These are phyloP conservation scores for Vultur gryphus DNA, from an alignment of 2,797 vertebrate genomes.

Conservation along the genomic window DNA sequence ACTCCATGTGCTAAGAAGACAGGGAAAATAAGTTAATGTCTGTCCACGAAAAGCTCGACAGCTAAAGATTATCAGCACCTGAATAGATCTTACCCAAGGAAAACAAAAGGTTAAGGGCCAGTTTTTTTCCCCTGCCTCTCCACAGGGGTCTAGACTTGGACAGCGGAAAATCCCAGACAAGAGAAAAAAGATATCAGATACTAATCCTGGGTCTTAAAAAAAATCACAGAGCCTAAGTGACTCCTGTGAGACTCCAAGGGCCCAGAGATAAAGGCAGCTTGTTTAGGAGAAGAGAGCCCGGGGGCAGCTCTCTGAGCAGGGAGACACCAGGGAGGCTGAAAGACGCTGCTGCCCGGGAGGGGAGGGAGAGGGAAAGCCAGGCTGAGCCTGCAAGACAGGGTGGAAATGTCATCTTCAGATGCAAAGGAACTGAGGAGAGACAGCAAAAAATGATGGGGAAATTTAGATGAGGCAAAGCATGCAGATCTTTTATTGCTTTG, in stretches of 20 bases:
- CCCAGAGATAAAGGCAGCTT: constrained; percentile 39
- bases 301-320: constrained; percentile 30
- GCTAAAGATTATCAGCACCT: background rate
- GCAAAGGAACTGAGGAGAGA: background rate
- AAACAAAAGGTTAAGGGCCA: constrained; percentile 1
- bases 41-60: background rate
- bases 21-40: background rate
- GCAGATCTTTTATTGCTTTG: background rate
- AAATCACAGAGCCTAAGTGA: constrained; percentile 15
- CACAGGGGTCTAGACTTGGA: background rate
- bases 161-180: background rate
- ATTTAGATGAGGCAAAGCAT: background rate
- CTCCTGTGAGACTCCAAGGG: background rate
- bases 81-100: background rate
- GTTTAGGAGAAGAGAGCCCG: constrained; percentile 30
- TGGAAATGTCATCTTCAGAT: constrained; percentile 5
- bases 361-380: background rate
- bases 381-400: background rate
- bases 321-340: constrained; percentile 36
- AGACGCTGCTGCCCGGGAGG: background rate
- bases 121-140: background rate
- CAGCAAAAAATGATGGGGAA: background rate
- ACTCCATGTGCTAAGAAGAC: background rate
- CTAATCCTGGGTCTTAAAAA: background rate
- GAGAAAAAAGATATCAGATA: background rate